Percentiles rank a stretch among this genome's conserved stretches.
Conservation (phyloP, 2,113 vertebrate species). For the Natator depressus region DNA sequence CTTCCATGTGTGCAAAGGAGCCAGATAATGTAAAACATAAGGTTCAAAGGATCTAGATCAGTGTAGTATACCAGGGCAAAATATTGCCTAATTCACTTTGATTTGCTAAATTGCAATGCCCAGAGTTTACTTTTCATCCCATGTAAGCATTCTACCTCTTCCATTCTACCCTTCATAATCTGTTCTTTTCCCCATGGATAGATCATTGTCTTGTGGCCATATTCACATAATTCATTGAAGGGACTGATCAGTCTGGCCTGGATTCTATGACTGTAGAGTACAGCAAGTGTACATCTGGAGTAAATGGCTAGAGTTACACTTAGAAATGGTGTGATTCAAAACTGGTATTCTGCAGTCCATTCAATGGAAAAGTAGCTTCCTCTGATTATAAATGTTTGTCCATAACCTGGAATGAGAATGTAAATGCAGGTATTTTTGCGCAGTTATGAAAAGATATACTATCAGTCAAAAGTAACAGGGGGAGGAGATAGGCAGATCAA, state of each 20-base stretch:
- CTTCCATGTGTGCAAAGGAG: neutral
- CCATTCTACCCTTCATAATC: slow-evolving; percentile 4
- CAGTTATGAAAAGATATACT: neutral
- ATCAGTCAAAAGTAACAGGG: too few relatives aligned
- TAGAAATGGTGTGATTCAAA: neutral
- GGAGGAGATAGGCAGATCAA: slow-evolving; percentile 7
- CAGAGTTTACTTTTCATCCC: neutral
- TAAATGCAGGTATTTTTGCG: neutral
- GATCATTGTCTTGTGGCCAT: slow-evolving; percentile 1
- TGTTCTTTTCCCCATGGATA: slow-evolving; percentile 1
- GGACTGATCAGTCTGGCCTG: neutral
- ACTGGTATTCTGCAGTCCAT: neutral
- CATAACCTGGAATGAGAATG: neutral
- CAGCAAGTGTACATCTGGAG: neutral
- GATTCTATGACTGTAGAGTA: neutral
- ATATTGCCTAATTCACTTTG: neutral
- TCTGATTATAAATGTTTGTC: neutral
- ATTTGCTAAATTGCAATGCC: neutral
- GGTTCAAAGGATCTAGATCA: neutral
- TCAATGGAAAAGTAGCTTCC: neutral
- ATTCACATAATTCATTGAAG: neutral
- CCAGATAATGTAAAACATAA: neutral
- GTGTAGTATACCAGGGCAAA: neutral
- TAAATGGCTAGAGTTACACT: neutral
- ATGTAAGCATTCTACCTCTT: neutral